phyloP scores from a whole-genome alignment of 2,113 vertebrate species.

The Cyprinodon variegatus region DNA sequence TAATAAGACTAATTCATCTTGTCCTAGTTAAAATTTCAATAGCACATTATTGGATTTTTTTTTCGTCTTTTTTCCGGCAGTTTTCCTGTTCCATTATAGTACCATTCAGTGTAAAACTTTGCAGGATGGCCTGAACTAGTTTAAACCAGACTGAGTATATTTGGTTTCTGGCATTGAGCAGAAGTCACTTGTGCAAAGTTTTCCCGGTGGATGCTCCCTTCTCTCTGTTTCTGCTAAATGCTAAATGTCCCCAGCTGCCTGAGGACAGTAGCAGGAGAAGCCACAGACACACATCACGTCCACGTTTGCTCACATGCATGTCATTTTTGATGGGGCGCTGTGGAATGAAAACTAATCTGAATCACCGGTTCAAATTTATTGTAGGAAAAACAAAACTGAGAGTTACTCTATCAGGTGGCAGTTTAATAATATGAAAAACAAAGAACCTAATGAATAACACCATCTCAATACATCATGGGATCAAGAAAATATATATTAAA shows the following conservation, averaged over 20 bases:
- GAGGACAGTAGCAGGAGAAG: slow-evolving; percentile 42
- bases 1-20: neutral
- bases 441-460: neutral
- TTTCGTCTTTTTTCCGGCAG: neutral
- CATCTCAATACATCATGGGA: too few species aligned
- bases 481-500: too few species aligned
- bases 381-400: slow-evolving; percentile 9
- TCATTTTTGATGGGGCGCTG: slow-evolving; percentile 5
- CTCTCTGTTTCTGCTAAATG: slow-evolving; percentile 59
- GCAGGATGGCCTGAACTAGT: slow-evolving; percentile 21
- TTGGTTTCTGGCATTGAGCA: slow-evolving; percentile 38
- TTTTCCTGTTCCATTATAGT: neutral
- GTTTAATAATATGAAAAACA: slow-evolving; percentile 1
- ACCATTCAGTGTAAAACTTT: neutral
- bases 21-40: neutral
- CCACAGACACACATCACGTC: slow-evolving; percentile 12
- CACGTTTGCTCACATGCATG: neutral
- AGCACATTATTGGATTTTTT: neutral
- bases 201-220: slow-evolving; percentile 48
- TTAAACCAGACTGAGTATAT: slow-evolving; percentile 25
- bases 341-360: slow-evolving; percentile 32
- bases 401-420: neutral
- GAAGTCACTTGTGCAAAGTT: slow-evolving; percentile 45
- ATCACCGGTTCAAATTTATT: slow-evolving; percentile 39
- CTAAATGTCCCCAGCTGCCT: slow-evolving; percentile 72